These are phyloP conservation scores for Meta bourneti DNA, from an alignment of 2,888 invertebrate genomes.

Conservation along the genomic window DNA sequence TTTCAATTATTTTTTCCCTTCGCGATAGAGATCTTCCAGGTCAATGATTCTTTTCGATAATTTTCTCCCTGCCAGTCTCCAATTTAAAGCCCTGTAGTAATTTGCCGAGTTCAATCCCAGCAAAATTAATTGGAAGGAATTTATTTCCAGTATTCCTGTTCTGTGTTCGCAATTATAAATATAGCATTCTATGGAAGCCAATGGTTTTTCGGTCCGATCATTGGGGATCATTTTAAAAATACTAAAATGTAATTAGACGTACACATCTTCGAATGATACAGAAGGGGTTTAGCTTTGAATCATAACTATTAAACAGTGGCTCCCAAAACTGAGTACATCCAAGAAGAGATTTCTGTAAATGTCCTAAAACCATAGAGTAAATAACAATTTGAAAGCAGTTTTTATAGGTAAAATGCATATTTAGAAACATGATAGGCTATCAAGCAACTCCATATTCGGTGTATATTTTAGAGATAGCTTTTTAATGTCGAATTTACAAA, in stretches of 20 bases:
- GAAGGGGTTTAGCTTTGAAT: too few species aligned
- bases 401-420: too few species aligned
- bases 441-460: too few species aligned
- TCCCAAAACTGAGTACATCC: too few species aligned
- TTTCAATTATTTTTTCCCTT: neutral
- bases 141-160: conserved; percentile 20
- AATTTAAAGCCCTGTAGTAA: conserved; percentile 23
- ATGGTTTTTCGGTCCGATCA: neutral
- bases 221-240: conserved; percentile 13
- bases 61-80: conserved; percentile 3
- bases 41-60: conserved; percentile 33
- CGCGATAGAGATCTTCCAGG: conserved; percentile 24
- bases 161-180: conserved; percentile 22
- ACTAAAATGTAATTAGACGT: neutral
- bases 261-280: neutral
- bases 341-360: too few species aligned
- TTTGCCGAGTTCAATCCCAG: neutral
- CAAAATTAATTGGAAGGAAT: conserved; percentile 40
- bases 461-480: too few species aligned
- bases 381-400: too few species aligned
- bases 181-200: neutral
- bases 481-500: too few species aligned
- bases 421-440: too few species aligned
- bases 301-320: too few species aligned
- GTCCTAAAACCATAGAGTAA: too few species aligned